phyloP scores from a whole-genome alignment of 2,113 vertebrate species.

The Seriola dumerili region DNA sequence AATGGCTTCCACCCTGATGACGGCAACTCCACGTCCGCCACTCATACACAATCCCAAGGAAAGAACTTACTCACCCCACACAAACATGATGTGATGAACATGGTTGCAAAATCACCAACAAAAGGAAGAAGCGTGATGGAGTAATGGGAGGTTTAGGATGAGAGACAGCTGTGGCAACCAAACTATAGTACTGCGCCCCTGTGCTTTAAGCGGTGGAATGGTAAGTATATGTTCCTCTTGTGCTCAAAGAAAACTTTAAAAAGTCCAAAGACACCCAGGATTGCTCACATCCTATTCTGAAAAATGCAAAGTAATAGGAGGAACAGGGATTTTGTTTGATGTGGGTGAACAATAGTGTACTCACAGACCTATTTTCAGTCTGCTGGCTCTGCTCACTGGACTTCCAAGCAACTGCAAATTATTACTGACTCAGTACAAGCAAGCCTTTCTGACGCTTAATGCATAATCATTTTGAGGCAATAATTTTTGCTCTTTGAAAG shows the following conservation, averaged over 20 bases:
- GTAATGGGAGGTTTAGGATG: conserved; percentile 69
- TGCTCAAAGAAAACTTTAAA: conserved; percentile 58
- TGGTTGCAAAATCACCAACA: conserved; percentile 61
- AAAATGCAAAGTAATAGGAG: conserved; percentile 54
- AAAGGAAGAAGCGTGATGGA: conserved; percentile 61
- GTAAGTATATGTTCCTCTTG: conserved; percentile 76
- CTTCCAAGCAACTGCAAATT: conserved; percentile 48
- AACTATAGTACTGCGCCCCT: conserved; percentile 66
- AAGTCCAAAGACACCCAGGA: conserved; percentile 53
- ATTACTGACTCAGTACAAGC: conserved; percentile 36
- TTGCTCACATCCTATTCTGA: conserved; percentile 39
- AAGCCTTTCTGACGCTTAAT: conserved; percentile 39
- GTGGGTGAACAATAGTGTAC: conserved; percentile 54
- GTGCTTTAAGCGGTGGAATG: conserved; percentile 68
- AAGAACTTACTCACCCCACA: conserved; percentile 36
- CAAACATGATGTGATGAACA: conserved; percentile 54
- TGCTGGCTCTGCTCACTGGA: conserved; percentile 14
- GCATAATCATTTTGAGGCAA: conserved; percentile 18
- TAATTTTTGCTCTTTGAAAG: conserved; percentile 38
- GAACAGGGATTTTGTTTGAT: conserved; percentile 60
- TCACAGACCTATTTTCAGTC: conserved; percentile 19
- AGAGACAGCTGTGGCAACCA: conserved; percentile 76
- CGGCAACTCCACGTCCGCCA: not conserved
- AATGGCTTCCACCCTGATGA: not conserved
- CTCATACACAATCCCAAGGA: conserved; percentile 7